Evolutionary conservation across 1,140 invertebrate species (phyloP).

Genomic region (Dinoponera quadriceps): DNA sequence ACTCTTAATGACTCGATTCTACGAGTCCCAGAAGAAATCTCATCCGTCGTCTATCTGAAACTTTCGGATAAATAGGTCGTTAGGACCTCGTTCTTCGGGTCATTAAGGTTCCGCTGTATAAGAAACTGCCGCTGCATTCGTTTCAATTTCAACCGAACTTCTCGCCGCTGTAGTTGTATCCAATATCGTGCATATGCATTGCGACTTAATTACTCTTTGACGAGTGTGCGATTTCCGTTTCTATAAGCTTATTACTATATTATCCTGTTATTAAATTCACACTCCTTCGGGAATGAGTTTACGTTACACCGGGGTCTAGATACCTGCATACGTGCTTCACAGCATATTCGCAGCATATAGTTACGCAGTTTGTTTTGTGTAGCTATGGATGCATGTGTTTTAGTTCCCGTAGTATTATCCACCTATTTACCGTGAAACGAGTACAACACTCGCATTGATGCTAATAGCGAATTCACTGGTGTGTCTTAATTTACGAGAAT

Average conservation of each 20-base stretch:
- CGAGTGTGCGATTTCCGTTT: neutral
- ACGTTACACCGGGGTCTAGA: neutral
- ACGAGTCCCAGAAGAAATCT: conserved; percentile 5
- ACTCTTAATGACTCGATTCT: conserved; percentile 53
- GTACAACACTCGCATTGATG: neutral
- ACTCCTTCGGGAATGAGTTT: conserved; percentile 13
- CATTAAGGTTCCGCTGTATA: conserved; percentile 26
- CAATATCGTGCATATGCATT: neutral
- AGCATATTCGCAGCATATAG: neutral
- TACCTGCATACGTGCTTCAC: neutral
- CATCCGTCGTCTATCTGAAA: conserved; percentile 33
- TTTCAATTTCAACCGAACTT: neutral
- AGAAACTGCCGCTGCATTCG: conserved; percentile 5
- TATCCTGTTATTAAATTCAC: conserved; percentile 24
- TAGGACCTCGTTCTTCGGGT: conserved; percentile 37
- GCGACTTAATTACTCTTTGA: neutral
- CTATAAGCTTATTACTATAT: neutral
- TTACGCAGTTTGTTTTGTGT: conserved; percentile 6
- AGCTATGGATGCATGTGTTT: neutral
- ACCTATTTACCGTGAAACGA: neutral
- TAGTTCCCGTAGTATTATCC: conserved; percentile 40
- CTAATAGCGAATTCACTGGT: conserved; percentile 30
- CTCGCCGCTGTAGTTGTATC: neutral
- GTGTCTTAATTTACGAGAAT: conserved; percentile 32
- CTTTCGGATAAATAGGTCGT: conserved; percentile 48